Conservation (phyloP, 2,888 invertebrate species). For the Acleris laterana region DNA sequence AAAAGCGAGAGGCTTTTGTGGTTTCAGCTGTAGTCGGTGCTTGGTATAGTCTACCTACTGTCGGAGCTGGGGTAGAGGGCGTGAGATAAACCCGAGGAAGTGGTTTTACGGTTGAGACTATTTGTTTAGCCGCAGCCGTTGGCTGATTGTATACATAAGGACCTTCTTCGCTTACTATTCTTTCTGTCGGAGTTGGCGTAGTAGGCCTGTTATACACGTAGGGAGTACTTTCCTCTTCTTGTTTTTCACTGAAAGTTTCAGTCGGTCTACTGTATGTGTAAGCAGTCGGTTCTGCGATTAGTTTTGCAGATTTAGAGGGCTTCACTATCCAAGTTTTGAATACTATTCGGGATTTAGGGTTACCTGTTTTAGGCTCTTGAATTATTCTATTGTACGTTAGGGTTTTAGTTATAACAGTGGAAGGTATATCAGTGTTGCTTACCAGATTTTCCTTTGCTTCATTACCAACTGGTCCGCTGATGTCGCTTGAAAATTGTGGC, state of each 20-base stretch:
- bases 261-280: constrained; percentile 61
- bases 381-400: constrained; percentile 66
- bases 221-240: constrained; percentile 55
- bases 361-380: constrained; percentile 62
- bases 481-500: constrained; percentile 52
- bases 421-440: constrained; percentile 62
- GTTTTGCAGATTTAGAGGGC: constrained; percentile 65
- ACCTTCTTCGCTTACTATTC: constrained; percentile 31
- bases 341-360: constrained; percentile 71
- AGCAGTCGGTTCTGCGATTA: constrained; percentile 60
- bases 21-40: constrained; percentile 52
- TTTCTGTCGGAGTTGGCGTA: constrained; percentile 29
- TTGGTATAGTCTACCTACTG: constrained; percentile 51
- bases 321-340: constrained; percentile 78
- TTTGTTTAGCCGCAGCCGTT: constrained; percentile 46
- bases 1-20: constrained; percentile 57
- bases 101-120: constrained; percentile 45
- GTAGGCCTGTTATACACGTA: constrained; percentile 52
- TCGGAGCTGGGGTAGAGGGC: constrained; percentile 52
- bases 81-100: constrained; percentile 52
- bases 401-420: constrained; percentile 71
- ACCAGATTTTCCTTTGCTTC: constrained; percentile 73
- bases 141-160: constrained; percentile 46
- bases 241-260: constrained; percentile 51
- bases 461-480: constrained; percentile 52